A percentile compares a stretch with the other conserved stretches of the same genome.
Evolutionary conservation across 2,888 invertebrate genomes (phyloP).

Genomic region (Netelia melanura): DNA sequence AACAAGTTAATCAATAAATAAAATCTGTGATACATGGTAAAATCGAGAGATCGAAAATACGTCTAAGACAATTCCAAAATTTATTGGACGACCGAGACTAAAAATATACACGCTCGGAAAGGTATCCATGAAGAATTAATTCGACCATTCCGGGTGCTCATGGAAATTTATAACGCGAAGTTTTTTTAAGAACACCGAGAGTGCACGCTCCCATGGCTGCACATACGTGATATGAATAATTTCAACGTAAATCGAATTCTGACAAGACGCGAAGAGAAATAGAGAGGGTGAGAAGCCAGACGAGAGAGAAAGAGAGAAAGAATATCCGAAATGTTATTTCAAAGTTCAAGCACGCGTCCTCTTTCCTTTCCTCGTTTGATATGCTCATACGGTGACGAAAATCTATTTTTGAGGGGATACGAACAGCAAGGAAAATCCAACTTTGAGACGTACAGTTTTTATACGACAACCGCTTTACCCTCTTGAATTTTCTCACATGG

Average conservation of each 20-base stretch:
- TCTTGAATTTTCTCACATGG: too few relatives aligned
- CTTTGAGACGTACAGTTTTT: conserved; percentile 37
- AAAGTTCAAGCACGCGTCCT: conserved; percentile 10
- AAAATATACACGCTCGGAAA: not conserved
- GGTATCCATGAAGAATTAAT: conserved; percentile 37
- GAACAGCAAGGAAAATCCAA: conserved; percentile 34
- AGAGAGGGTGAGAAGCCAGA: not conserved
- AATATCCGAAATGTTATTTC: conserved; percentile 14
- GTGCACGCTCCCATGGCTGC: conserved; percentile 5
- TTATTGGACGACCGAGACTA: not conserved
- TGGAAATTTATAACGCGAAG: conserved; percentile 37
- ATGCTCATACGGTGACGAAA: conserved; percentile 18
- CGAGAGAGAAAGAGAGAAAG: conserved; percentile 5
- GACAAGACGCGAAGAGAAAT: not conserved
- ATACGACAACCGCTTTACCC: too few relatives aligned
- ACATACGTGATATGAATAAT: conserved; percentile 59
- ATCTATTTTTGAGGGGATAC: conserved; percentile 55
- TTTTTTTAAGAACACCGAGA: conserved; percentile 35
- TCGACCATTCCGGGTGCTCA: not conserved
- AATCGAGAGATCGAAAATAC: not conserved
- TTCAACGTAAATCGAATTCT: conserved; percentile 54
- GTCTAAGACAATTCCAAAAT: not conserved
- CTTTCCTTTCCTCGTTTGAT: conserved; percentile 6
- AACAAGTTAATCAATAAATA: too few relatives aligned
- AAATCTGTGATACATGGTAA: not conserved